Evolutionary conservation across 2,888 invertebrate species (phyloP), one percentile per base, ranked within the genome.

Genomic region (Entomobrya proxima): DNA sequence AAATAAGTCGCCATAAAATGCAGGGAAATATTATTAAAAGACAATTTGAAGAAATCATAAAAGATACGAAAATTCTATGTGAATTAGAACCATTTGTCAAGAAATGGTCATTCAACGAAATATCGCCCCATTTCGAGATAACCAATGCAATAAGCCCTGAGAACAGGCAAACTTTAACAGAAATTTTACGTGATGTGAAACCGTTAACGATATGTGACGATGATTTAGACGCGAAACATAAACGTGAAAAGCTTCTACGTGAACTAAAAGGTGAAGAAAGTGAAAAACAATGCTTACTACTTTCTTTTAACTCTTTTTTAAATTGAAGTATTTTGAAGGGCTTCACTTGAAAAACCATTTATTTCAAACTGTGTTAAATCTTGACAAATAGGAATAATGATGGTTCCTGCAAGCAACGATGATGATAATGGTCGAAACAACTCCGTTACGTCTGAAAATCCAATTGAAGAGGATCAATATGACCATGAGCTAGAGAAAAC

Each of bases 51-150:
- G 24, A 78, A 27, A 72, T 85, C 35, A 21, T 85, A 27, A 67
- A 69, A 44, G 85, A 85, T n/a, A 50, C 85, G 47, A 85, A 85
- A 78, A 74, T 85, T 72, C 44, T 85, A 74, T 85, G 85, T 61
- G 78, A 85, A 30, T 64, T 85, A 6, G 78, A 85, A 47, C 85
- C 85, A 37, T 85, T 85, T 78, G 74, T 79, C 2, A 78, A 85
- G 44, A 85, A 85, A 72, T 85, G 85, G 85, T 85, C 85, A 67
- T 40, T 84, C 24, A 52, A 50, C 15, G 76, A 77, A 52, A 83
- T 67, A 21, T n/a, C 76, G 9, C 76, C 83, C 47, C 24, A 55
- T 35, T 81, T 81, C 24, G 67, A 58, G 47, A 15, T 21, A n/a
- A 6, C 11, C 30, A 35, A 37, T 55, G 13, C 30, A 24, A 18